These are phyloP conservation scores for Rynchops niger DNA, from an alignment of 2,113 vertebrate species.

Conservation along the genomic window DNA sequence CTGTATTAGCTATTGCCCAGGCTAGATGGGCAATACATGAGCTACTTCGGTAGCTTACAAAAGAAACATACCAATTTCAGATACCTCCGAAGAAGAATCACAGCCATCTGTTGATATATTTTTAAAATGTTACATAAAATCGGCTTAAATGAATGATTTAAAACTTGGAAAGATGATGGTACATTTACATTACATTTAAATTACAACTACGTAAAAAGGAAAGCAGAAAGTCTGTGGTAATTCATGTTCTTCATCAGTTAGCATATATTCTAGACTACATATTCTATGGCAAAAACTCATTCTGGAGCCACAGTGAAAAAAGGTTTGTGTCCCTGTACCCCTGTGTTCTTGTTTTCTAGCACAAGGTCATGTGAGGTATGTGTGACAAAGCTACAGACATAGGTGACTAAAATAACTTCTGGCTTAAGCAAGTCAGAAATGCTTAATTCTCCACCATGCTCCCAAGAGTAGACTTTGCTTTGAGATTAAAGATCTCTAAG, in stretches of 20 bases:
- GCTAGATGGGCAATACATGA: background rate
- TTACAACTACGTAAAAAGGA: background rate
- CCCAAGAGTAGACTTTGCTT: background rate
- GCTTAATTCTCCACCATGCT: background rate
- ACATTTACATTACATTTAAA: background rate
- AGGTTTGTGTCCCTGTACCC: background rate
- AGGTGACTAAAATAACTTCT: background rate
- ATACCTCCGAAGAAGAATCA: background rate
- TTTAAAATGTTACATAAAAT: background rate
- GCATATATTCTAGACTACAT: background rate
- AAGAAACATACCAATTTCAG: background rate
- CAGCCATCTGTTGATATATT: background rate
- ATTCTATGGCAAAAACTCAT: background rate
- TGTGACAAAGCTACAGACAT: background rate
- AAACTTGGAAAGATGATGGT: background rate
- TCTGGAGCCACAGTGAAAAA: background rate
- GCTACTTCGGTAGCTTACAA: background rate
- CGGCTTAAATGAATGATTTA: background rate
- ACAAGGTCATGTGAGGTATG: background rate
- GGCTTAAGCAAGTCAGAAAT: background rate
- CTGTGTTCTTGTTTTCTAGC: background rate
- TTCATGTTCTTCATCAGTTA: background rate
- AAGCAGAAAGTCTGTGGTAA: background rate
- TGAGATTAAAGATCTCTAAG: background rate
- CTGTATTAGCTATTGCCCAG: background rate